A percentile compares a stretch with the other conserved stretches of the same genome.
Conservation (phyloP, 2,888 invertebrate genomes). For the Drosophila ezoana region DNA sequence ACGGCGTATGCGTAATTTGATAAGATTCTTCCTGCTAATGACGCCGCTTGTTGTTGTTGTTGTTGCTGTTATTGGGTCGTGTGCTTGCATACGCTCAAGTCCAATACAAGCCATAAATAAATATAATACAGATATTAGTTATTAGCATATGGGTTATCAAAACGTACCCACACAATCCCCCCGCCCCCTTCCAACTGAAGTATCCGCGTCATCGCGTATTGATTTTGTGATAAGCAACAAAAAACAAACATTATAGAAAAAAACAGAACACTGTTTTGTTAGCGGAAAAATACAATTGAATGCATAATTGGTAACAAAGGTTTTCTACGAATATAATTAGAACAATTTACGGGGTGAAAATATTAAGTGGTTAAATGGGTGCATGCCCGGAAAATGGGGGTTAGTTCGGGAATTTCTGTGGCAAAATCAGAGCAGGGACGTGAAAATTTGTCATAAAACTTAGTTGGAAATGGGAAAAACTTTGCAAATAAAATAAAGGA, state of each 20-base stretch:
- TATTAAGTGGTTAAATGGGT: background rate
- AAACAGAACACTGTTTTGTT: constrained; percentile 4
- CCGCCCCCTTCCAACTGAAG: constrained; percentile 21
- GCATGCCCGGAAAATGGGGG: background rate
- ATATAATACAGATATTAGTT: constrained; percentile 78
- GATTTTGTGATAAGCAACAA: constrained; percentile 69
- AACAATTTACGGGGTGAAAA: constrained; percentile 12
- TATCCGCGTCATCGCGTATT: constrained; percentile 70
- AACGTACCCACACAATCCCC: constrained; percentile 9
- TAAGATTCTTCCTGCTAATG: constrained; percentile 68
- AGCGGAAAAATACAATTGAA: constrained; percentile 57
- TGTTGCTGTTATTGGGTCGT: constrained; percentile 39
- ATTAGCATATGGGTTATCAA: constrained; percentile 76
- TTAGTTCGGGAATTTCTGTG: background rate
- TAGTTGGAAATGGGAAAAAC: background rate
- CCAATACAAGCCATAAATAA: constrained; percentile 74
- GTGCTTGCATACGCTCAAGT: constrained; percentile 65
- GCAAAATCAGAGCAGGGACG: background rate
- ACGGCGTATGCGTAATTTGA: constrained; percentile 77
- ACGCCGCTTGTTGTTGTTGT: constrained; percentile 45
- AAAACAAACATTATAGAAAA: constrained; percentile 26
- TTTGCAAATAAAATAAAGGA: background rate
- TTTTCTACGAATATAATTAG: constrained; percentile 38
- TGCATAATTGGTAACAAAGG: constrained; percentile 74
- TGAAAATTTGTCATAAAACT: background rate